Conservation (phyloP, 2,797 vertebrate genomes). For the Eptatretus atami region DNA sequence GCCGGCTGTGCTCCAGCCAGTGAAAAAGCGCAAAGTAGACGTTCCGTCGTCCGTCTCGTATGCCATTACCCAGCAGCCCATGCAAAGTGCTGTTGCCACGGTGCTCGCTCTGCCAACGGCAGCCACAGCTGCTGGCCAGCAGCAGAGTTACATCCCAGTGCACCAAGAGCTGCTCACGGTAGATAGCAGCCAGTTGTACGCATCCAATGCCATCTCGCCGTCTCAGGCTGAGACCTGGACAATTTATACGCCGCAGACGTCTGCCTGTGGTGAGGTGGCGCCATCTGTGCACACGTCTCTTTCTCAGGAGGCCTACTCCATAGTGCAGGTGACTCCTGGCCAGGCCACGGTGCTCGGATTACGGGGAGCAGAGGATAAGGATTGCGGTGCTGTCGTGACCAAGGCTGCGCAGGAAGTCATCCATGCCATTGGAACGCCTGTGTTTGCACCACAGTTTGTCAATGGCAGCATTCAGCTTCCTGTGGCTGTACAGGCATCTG, state of each 20-base stretch:
- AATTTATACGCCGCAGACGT: constrained; percentile 80
- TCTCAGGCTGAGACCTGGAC: constrained; percentile 93
- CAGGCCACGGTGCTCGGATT: constrained; percentile 32
- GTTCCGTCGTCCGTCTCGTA: constrained; percentile 89
- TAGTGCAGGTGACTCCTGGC: constrained; percentile 42
- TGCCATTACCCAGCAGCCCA: constrained; percentile 58
- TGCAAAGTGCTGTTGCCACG: constrained; percentile 26
- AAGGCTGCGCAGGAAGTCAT: constrained; percentile 68
- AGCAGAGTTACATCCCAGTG: constrained; percentile 76
- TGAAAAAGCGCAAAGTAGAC: constrained; percentile 88
- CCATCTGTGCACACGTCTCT: constrained; percentile 78
- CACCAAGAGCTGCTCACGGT: constrained; percentile 75
- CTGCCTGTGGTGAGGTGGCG: constrained; percentile 31
- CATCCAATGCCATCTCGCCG: constrained; percentile 82
- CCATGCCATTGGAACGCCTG: constrained; percentile 58
- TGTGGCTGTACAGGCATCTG: constrained; percentile 57
- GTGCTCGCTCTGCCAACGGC: constrained; percentile 49
- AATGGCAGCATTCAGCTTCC: constrained; percentile 96
- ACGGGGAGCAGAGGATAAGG: constrained; percentile 53
- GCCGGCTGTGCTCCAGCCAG: constrained; percentile 56
- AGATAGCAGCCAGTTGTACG: constrained; percentile 83
- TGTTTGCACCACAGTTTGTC: constrained; percentile 84
- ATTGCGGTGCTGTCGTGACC: constrained; percentile 50
- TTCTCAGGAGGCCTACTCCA: constrained; percentile 72
- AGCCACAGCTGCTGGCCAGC: constrained; percentile 17